These are phyloP conservation scores for Campoletis raptor DNA, from an alignment of 2,888 invertebrate genomes.

Conservation along the genomic window DNA sequence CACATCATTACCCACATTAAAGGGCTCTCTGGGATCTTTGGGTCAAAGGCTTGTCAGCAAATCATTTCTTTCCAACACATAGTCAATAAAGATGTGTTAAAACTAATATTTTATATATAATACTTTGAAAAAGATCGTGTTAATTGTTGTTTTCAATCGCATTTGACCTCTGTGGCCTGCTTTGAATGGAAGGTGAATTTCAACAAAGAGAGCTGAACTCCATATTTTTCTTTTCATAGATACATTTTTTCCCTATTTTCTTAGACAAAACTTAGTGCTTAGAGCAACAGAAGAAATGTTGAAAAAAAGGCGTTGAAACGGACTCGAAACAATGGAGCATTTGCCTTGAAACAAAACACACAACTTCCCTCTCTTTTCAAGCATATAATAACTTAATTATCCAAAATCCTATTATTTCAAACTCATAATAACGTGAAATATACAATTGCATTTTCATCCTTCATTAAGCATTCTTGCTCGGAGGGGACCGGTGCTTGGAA, in stretches of 20 bases:
- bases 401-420: background rate
- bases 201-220: background rate
- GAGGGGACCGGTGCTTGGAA: background rate
- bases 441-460: constrained; percentile 23
- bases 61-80: background rate
- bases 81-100: background rate
- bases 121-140: background rate
- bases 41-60: constrained; percentile 4
- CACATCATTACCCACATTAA: background rate
- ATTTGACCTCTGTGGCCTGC: background rate
- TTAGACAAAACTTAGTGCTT: background rate
- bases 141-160: background rate
- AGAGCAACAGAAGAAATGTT: background rate
- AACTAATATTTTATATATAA: background rate
- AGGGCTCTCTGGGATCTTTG: background rate
- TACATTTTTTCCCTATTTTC: background rate
- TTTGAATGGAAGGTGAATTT: background rate
- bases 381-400: background rate
- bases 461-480: constrained; percentile 17
- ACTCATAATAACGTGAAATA: constrained; percentile 8
- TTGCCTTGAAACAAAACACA: background rate
- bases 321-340: background rate
- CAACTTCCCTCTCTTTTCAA: background rate
- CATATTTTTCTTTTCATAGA: background rate
- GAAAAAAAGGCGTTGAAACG: background rate